phyloP scores from a whole-genome alignment of 2,888 invertebrate genomes.

The Cephus pulcher region DNA sequence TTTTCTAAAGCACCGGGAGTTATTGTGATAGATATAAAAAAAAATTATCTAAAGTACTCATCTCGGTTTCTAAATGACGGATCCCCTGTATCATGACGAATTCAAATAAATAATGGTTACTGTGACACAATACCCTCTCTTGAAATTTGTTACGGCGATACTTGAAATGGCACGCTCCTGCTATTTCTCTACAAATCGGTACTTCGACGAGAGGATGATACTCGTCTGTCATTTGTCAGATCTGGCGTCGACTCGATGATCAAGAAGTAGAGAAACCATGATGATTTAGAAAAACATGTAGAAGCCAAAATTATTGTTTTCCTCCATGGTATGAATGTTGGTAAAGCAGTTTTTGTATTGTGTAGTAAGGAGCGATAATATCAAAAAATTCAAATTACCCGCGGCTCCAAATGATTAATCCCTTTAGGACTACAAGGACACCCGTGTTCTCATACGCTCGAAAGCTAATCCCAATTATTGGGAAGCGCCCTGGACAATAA shows the following conservation, averaged over 20 bases:
- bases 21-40: neutral
- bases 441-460: constrained; percentile 34
- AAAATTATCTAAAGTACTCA: neutral
- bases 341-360: neutral
- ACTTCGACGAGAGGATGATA: neutral
- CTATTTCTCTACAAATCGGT: neutral
- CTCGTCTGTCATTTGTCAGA: neutral
- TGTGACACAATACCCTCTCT: constrained; percentile 51
- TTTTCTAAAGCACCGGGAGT: neutral
- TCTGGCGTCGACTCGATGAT: neutral
- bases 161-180: constrained; percentile 48
- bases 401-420: constrained; percentile 20
- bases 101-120: constrained; percentile 62
- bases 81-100: constrained; percentile 47
- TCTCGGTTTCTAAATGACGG: neutral
- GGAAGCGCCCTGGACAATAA: constrained; percentile 40
- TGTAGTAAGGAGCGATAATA: constrained; percentile 27
- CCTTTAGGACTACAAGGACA: constrained; percentile 7
- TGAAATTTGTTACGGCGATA: constrained; percentile 51
- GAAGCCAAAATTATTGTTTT: neutral
- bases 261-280: neutral
- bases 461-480: constrained; percentile 53
- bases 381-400: constrained; percentile 41
- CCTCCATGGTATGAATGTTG: neutral
- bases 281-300: neutral